Evolutionary conservation across 2,113 vertebrate genomes (phyloP).

Genomic region (Carettochelys insculpta): DNA sequence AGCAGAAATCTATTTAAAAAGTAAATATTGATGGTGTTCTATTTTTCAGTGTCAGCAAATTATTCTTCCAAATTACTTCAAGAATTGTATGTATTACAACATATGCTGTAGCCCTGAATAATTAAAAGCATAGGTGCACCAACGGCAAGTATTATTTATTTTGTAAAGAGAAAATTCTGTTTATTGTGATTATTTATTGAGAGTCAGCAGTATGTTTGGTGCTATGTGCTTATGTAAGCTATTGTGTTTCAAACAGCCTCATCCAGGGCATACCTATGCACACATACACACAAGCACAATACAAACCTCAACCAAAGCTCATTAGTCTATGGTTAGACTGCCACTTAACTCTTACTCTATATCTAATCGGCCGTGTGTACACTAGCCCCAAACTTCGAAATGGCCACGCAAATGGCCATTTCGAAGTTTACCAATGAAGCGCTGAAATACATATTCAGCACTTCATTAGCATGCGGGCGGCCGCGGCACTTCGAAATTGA

Average conservation of each 20-base stretch:
- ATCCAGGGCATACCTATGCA: neutral
- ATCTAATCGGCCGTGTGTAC: neutral
- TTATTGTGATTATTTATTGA: neutral
- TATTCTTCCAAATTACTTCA: constrained; percentile 11
- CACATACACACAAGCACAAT: neutral
- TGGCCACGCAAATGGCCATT: no score
- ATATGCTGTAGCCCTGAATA: constrained; percentile 36
- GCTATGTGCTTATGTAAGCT: neutral
- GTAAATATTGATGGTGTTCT: constrained; percentile 33
- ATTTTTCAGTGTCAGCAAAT: constrained; percentile 32
- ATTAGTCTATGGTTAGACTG: neutral
- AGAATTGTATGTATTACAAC: constrained; percentile 6
- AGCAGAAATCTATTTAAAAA: constrained; percentile 27
- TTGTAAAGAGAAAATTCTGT: neutral
- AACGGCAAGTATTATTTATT: neutral
- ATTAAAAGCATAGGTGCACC: constrained; percentile 4
- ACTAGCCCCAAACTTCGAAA: no score
- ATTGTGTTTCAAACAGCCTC: neutral
- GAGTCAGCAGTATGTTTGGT: neutral
- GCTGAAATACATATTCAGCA: no score
- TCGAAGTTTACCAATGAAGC: neutral
- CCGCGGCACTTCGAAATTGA: no score
- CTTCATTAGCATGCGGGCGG: no score
- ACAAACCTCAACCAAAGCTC: neutral
- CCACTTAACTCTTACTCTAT: accelerated